Base-by-base conservation (phyloP, 2,888 invertebrate genomes). In the Caenorhabditis sp. region DNA sequence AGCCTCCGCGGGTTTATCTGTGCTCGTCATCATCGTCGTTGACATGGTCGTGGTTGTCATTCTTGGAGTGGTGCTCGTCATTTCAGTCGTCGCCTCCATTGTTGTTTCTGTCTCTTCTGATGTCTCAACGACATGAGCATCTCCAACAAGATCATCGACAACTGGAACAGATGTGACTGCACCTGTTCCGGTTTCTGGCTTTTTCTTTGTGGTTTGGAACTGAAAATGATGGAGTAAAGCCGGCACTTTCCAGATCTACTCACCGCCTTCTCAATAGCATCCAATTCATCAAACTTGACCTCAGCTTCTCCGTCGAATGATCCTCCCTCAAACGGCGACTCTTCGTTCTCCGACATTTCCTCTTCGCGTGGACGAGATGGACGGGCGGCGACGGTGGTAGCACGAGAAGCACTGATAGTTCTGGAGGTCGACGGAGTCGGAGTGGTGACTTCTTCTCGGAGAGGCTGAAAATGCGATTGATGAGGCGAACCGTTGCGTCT, bases 321-420 rank as follows among this genome's bases (percentile, higher is more conserved):
- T 55, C 71, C 71, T 1, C 68, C 20, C 56, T 80, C 80, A 26
- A 80, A 80, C 26, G 80, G 80, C 2, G 80, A 80, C 47, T 80
- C 72, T 20, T 51, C 72, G 15, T 74, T 68, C 26, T 74, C 80
- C 5, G 79, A 68, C 71, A 67, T 67, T 4, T 72, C 69, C 44
- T 58, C 60, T 18, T 68, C 72, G 15, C 67, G 28, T 13, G 76
- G 53, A 53, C 51, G 76, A 37, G 56, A 22, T 44, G 72, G 28
- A 15, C 67, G 60, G 56, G 24, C 37, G 9, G 44, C 13, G 26
- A 15, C 47, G 13, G 26, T 28, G 2, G 51, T 61, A 20, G 22
- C 56, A 24, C 56, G 67, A n/a, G 72, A 26, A 64, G 53, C 4
- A 35, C 20, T 26, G 47, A 67, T 50, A 22, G 51, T 28, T 4